Evolutionary conservation across 2,113 vertebrate species (phyloP).

Genomic region (Calyptommatus sinebrachiatus): DNA sequence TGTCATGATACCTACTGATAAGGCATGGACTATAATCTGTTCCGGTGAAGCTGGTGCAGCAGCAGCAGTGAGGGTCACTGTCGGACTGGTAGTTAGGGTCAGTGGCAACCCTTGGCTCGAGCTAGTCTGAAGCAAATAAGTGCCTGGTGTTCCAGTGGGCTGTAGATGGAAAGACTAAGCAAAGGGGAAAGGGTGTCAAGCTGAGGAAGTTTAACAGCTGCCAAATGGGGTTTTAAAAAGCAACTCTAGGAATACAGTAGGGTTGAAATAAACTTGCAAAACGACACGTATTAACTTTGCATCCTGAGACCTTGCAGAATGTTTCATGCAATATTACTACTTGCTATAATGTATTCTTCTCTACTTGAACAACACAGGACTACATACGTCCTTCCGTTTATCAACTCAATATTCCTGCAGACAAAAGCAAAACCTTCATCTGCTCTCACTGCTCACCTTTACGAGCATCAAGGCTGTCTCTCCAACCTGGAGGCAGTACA

Average conservation of each 20-base stretch:
- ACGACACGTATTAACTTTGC: too few species aligned
- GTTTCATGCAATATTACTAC: background rate
- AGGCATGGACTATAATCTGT: conserved; percentile 95
- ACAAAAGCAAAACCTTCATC: background rate
- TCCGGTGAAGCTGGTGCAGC: conserved; percentile 89
- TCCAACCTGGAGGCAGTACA: too few species aligned
- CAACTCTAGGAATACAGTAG: too few species aligned
- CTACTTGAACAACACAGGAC: background rate
- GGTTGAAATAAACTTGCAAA: background rate
- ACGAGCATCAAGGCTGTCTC: too few species aligned
- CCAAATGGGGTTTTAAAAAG: background rate
- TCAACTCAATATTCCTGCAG: background rate
- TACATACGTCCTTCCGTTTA: background rate
- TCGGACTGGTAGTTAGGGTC: conserved; percentile 81
- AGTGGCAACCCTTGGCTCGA: conserved; percentile 91
- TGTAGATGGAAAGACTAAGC: conserved; percentile 94
- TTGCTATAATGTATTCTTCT: background rate
- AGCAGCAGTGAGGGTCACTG: conserved; percentile 85
- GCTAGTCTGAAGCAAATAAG: conserved; percentile 91
- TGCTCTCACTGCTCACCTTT: too few species aligned
- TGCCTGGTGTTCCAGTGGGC: conserved; percentile 93
- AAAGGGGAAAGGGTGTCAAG: conserved; percentile 8
- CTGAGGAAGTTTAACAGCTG: rapidly evolving
- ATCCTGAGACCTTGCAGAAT: background rate
- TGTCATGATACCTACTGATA: conserved; percentile 78